Evolutionary conservation across 2,797 vertebrate genomes (phyloP).

Genomic region (Diplodus sargus): DNA sequence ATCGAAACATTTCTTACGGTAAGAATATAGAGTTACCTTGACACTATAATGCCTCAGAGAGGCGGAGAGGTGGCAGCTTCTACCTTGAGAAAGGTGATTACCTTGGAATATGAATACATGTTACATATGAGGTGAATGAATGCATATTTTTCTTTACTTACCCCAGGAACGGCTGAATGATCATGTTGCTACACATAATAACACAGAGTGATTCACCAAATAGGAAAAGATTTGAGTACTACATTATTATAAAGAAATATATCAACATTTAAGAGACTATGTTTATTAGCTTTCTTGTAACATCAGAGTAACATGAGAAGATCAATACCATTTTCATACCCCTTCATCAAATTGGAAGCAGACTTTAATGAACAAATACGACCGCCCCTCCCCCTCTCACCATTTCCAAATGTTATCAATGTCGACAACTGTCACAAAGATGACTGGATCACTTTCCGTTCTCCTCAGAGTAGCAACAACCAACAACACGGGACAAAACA

Average conservation of each 20-base stretch:
- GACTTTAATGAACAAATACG: too few species aligned
- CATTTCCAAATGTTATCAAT: too few species aligned
- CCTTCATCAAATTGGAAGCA: not conserved
- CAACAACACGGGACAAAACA: too few species aligned
- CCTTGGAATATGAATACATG: not conserved
- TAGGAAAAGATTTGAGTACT: not conserved
- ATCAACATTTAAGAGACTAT: not conserved
- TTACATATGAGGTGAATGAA: not conserved
- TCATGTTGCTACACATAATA: not conserved
- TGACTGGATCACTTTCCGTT: too few species aligned
- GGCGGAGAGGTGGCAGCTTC: not conserved
- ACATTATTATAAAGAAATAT: not conserved
- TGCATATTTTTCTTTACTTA: not conserved
- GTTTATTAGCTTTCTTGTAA: too few species aligned
- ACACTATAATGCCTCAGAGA: not conserved
- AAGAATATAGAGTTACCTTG: not conserved
- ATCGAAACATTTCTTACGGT: not conserved
- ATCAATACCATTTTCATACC: not conserved
- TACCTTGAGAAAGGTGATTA: not conserved
- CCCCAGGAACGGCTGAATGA: not conserved
- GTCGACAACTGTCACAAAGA: too few species aligned
- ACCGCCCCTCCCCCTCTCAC: too few species aligned
- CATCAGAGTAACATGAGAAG: not conserved
- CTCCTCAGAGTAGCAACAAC: too few species aligned
- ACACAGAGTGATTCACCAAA: not conserved